Conservation (phyloP, 2,113 vertebrate species). For the Panthera leo region DNA sequence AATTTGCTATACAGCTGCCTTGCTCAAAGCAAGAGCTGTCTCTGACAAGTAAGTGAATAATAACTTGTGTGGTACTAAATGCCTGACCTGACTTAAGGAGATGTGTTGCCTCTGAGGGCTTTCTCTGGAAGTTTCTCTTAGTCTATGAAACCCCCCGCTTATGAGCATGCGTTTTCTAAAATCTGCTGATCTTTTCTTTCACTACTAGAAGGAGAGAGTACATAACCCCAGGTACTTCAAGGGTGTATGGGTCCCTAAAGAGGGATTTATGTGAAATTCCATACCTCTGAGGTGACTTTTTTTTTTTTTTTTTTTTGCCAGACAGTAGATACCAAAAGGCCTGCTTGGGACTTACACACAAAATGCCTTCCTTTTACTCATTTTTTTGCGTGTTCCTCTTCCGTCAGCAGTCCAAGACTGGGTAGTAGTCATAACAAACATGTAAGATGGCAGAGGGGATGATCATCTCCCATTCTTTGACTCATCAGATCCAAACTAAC, state of each 20-base stretch:
- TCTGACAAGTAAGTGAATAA: slow-evolving; percentile 98
- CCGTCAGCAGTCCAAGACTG: neutral
- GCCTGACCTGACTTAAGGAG: neutral
- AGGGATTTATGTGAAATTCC: slow-evolving; percentile 32
- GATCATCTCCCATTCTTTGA: slow-evolving; percentile 30
- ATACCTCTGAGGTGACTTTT: slow-evolving; percentile 64
- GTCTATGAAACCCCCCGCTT: slow-evolving; percentile 56
- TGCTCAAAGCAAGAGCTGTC: slow-evolving; percentile 98
- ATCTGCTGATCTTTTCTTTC: slow-evolving; percentile 73
- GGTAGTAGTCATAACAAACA: neutral
- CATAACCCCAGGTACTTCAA: neutral
- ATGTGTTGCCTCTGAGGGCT: slow-evolving; percentile 47
- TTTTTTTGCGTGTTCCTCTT: slow-evolving; percentile 23
- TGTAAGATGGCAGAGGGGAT: neutral
- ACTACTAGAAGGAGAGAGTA: slow-evolving; percentile 34
- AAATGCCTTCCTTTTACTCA: slow-evolving; percentile 42
- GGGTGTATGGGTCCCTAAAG: slow-evolving; percentile 43
- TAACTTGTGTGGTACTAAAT: slow-evolving; percentile 58
- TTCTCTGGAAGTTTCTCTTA: slow-evolving; percentile 75
- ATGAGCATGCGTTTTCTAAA: slow-evolving; percentile 71
- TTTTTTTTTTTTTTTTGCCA: slow-evolving; percentile 6
- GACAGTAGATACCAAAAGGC: slow-evolving; percentile 57
- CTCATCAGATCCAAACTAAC: neutral
- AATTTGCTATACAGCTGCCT: slow-evolving; percentile 99
- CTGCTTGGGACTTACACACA: slow-evolving; percentile 64